Base-by-base conservation (phyloP, 2,797 vertebrate genomes). In the Allobates femoralis region DNA sequence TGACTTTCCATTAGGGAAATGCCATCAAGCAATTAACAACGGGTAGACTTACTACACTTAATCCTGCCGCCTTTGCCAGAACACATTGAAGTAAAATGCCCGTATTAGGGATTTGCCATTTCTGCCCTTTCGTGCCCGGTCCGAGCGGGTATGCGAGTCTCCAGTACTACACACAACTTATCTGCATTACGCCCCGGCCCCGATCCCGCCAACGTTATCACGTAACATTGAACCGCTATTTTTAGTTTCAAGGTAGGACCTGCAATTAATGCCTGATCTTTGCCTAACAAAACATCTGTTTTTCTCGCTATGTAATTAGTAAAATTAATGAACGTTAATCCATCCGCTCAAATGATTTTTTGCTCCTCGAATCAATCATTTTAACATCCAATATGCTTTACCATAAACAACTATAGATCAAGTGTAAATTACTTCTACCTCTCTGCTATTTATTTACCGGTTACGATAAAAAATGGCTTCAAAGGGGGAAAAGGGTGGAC, bases 271-370 rank as follows among this genome's bases (percentile, higher is more conserved):
- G 90, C 89, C 79, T 92, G 88, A 93, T 93, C 92, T 93, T 92
- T 89, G 91, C 91, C 91, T 93, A 94, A 91, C 91, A 94, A 93
- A 95, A 96, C 94, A 96, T 94, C 94, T 96, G 95, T 95, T 96
- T 97, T 96, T 92, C 92, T 95, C 92, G 86, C 91, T 91, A 87
- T 90, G 92, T 91, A 96, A 96, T 95, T 97, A 96, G 92, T 92
- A 92, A 95, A 97, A 96, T 95, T 95, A 96, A 96, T 96, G 94
- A 96, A 96, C 92, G 94, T 92, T 94, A 96, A 94, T 95, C 93
- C 91, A 94, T 94, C 92, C 91, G 94, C 90, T 95, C 91, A 96
- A 96, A 96, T 94, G 88, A 94, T 94, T 95, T 93, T 93, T 96
- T 92, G 95, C 92, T 90, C 93, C 91, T 89, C 91, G 93, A 96